phyloP scores from a whole-genome alignment of 2,888 invertebrate genomes.

The Mimas tiliae region DNA sequence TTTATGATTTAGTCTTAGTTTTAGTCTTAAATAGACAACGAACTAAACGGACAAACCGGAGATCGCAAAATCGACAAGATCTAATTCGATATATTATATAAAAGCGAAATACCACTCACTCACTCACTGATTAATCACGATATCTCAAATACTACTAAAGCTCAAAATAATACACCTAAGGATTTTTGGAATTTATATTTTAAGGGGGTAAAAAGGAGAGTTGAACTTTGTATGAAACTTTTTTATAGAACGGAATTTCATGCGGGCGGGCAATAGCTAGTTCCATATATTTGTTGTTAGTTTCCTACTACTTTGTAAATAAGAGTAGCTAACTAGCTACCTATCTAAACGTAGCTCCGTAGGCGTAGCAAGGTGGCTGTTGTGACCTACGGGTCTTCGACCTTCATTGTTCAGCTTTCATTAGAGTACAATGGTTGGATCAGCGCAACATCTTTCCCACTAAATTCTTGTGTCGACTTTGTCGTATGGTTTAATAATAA shows the following conservation, averaged over 20 bases:
- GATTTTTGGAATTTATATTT: too few relatives aligned
- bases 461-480: constrained; percentile 32
- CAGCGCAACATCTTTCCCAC: constrained; percentile 45
- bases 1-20: too few relatives aligned
- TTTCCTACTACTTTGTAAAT: constrained; percentile 4
- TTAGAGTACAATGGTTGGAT: constrained; percentile 69
- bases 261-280: too few relatives aligned
- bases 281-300: not conserved
- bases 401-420: constrained; percentile 78
- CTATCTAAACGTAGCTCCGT: constrained; percentile 17
- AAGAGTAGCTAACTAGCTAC: not conserved
- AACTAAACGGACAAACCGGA: not conserved
- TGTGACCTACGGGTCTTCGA: constrained; percentile 77
- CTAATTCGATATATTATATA: too few relatives aligned
- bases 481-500: not conserved
- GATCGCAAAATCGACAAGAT: not conserved
- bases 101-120: too few relatives aligned
- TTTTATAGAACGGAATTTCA: too few relatives aligned
- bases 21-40: not conserved
- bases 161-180: too few relatives aligned
- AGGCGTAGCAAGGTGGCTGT: constrained; percentile 55
- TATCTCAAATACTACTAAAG: too few relatives aligned
- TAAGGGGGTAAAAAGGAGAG: too few relatives aligned
- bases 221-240: too few relatives aligned
- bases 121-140: too few relatives aligned